phyloP scores from a whole-genome alignment of 1,140 invertebrate genomes.

The Drosophila littoralis region DNA sequence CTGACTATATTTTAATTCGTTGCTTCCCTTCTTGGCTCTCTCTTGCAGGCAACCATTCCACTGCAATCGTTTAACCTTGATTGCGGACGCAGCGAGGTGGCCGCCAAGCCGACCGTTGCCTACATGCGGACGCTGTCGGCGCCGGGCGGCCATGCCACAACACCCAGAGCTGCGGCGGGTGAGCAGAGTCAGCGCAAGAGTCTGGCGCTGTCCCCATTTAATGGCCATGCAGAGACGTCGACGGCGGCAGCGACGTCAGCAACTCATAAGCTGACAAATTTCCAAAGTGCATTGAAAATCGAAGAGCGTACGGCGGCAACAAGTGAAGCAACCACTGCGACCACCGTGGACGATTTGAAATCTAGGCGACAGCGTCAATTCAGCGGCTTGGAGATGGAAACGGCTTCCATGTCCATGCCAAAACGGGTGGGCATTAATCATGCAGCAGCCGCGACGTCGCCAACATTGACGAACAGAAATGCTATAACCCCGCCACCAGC shows the following conservation, averaged over 20 bases:
- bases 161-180: constrained; percentile 9
- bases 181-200: constrained; percentile 69
- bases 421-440: constrained; percentile 84
- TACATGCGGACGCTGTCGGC: constrained; percentile 82
- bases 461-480: constrained; percentile 64
- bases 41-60: constrained; percentile 82
- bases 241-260: constrained; percentile 35
- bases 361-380: constrained; percentile 79
- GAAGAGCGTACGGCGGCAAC: constrained; percentile 67
- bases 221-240: constrained; percentile 55
- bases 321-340: constrained; percentile 44
- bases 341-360: constrained; percentile 68
- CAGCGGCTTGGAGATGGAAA: constrained; percentile 68
- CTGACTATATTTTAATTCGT: constrained; percentile 46
- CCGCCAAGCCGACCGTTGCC: constrained; percentile 65
- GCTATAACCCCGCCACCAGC: constrained; percentile 64
- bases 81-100: constrained; percentile 73
- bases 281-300: constrained; percentile 82
- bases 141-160: constrained; percentile 52
- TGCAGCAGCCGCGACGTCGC: constrained; percentile 55
- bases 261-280: constrained; percentile 83
- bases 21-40: constrained; percentile 21
- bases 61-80: constrained; percentile 84
- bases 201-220: constrained; percentile 62
- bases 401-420: constrained; percentile 67